A percentile compares a stretch with the other conserved stretches of the same genome.
Conservation (phyloP, 2,797 vertebrate species). For the Iguana delicatissima region DNA sequence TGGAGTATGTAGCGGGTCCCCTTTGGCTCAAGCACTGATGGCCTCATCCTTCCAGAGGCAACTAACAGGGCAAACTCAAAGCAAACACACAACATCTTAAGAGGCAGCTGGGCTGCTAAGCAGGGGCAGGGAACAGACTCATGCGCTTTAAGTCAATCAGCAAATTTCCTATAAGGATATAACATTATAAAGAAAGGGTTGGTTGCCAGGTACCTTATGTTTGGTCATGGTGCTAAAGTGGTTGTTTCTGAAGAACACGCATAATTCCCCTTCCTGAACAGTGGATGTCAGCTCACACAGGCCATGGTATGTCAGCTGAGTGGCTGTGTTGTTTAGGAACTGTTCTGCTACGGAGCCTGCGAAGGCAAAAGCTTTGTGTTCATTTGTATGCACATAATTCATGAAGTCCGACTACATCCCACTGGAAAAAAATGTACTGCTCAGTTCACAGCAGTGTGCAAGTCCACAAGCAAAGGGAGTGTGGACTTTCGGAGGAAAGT, state of each 20-base stretch:
- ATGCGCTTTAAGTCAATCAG: background rate
- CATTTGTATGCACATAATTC: background rate
- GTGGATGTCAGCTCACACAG: conserved; percentile 96
- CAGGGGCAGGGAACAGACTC: background rate
- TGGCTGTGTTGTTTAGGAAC: conserved; percentile 96
- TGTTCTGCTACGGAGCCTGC: conserved; percentile 96
- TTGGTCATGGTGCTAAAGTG: conserved; percentile 99
- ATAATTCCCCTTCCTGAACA: conserved; percentile 97
- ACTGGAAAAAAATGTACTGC: background rate
- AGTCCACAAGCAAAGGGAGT: background rate
- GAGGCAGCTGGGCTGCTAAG: background rate
- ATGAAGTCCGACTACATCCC: background rate
- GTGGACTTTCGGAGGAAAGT: too few species aligned
- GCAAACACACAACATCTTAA: background rate
- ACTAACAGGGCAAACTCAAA: background rate
- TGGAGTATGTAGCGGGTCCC: too few species aligned
- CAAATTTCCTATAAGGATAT: conserved; percentile 31
- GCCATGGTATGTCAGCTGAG: conserved; percentile 97
- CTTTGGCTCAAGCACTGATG: background rate
- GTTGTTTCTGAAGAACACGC: conserved; percentile 99
- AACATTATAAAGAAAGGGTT: conserved; percentile 7
- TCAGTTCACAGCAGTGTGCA: background rate
- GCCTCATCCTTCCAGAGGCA: too few species aligned
- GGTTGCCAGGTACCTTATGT: conserved; percentile 88
- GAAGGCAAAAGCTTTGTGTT: conserved; percentile 71